Evolutionary conservation across 1,140 invertebrate genomes (phyloP).

Genomic region (Drosophila setifemur): DNA sequence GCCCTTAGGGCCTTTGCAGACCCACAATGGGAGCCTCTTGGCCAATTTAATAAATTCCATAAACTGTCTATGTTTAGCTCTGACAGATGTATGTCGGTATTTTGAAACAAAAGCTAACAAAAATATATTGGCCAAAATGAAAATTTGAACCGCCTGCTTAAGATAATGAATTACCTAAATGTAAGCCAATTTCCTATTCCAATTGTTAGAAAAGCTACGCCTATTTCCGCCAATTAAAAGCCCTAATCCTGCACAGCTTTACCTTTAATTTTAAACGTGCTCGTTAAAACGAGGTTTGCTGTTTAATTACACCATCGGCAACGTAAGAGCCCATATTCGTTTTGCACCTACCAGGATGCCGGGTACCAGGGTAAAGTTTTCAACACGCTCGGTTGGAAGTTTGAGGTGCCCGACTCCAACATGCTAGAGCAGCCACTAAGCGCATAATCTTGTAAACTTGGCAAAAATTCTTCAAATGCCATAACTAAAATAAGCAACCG

Average conservation of each 20-base stretch:
- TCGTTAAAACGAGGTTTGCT: constrained; percentile 34
- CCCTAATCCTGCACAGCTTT: background rate
- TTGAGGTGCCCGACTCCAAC: constrained; percentile 37
- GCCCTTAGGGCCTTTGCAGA: constrained; percentile 32
- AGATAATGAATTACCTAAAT: background rate
- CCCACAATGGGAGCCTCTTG: constrained; percentile 43
- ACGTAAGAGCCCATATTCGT: constrained; percentile 34
- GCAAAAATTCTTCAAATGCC: constrained; percentile 73
- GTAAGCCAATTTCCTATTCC: background rate
- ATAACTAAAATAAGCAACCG: constrained; percentile 77
- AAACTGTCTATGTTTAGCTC: constrained; percentile 61
- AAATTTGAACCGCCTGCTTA: too few species aligned
- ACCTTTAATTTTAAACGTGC: constrained; percentile 3
- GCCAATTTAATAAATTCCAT: constrained; percentile 75
- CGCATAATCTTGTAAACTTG: constrained; percentile 79
- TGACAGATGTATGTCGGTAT: constrained; percentile 14
- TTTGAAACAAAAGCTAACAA: too few species aligned
- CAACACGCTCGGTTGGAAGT: constrained; percentile 45
- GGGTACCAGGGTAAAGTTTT: constrained; percentile 40
- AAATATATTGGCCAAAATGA: too few species aligned
- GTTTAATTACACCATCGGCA: constrained; percentile 66
- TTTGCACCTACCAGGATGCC: constrained; percentile 54
- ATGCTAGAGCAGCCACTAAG: constrained; percentile 60
- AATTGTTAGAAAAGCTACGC: constrained; percentile 2
- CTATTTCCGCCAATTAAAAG: constrained; percentile 2